Evolutionary conservation across 2,113 vertebrate genomes (phyloP), one percentile per base, ranked within the genome.

Genomic region (Triplophysa siluroides): DNA sequence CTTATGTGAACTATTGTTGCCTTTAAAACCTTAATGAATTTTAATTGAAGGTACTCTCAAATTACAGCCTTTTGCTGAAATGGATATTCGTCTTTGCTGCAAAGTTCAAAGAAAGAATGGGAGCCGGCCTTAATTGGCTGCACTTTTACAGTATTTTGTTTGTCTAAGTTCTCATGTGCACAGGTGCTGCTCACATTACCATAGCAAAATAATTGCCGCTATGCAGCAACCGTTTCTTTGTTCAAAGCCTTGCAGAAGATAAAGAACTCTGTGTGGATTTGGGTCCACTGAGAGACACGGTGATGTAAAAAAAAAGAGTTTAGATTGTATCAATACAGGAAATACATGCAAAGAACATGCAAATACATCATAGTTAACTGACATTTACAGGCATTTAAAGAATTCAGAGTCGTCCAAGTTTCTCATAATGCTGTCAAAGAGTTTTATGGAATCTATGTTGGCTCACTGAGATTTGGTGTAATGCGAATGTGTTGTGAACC

Each of bases 111-210:
- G 84, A 47, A 81, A 78, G 60, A 77, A 82, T 70, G 76, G 12
- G 4, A 79, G 78, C 79, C 70, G 26, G 61, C 0, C 0, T 78
- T 91, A 92, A 91, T 90, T 87, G 88, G 83, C 83, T 81, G 67
- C 6, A 78, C 78, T 85, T 86, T 87, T 86, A 84, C 80, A 84
- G 86, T 86, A 84, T 86, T 89, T 90, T 88, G 81, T 85, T 75
- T 78, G 54, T 85, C 76, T 90, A 88, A 91, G 81, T 87, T 78
- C 73, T 88, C 61, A 65, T 65, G 33, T 76, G 58, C 80, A 81
- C 84, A 88, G 86, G 86, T 89, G 85, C 83, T 85, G 85, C 82
- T 75, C 10, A 2, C 86, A 84, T 83, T 85, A 85, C 67, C 67
- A 56, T 70, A 78, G 72, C 47, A 2, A 71, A 84, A 76, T 84